phyloP scores from a whole-genome alignment of 1,140 invertebrate genomes.

The Chrysomallon squamiferum region DNA sequence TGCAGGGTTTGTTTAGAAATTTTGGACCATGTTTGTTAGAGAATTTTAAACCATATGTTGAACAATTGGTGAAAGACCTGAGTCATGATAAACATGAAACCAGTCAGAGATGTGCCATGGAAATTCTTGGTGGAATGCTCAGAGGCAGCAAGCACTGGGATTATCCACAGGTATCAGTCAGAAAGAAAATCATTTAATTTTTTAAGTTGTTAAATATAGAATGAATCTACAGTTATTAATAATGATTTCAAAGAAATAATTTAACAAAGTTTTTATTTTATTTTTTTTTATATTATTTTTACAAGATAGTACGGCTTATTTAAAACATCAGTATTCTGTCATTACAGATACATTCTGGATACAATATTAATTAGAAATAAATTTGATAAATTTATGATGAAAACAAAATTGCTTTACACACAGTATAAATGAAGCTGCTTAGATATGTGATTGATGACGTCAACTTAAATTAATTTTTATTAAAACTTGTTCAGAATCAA shows the following conservation, averaged over 20 bases:
- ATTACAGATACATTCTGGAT: too few species aligned
- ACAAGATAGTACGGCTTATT: too few species aligned
- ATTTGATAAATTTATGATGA: too few species aligned
- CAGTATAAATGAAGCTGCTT: too few species aligned
- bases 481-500: too few species aligned
- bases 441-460: too few species aligned
- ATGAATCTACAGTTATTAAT: neutral
- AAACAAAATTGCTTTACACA: too few species aligned
- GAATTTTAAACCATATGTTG: constrained; percentile 72
- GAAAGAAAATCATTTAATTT: neutral
- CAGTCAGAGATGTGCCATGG: constrained; percentile 82
- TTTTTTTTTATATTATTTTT: too few species aligned
- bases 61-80: constrained; percentile 72
- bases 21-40: constrained; percentile 74
- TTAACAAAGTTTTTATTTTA: too few species aligned
- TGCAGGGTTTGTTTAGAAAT: constrained; percentile 79
- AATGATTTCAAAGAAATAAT: neutral
- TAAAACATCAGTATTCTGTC: too few species aligned
- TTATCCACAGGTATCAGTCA: constrained; percentile 70
- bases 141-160: constrained; percentile 85
- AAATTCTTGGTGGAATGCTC: constrained; percentile 80
- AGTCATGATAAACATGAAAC: constrained; percentile 76
- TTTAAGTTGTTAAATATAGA: neutral
- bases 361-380: too few species aligned
- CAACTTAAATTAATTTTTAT: too few species aligned